phyloP scores from a whole-genome alignment of 2,797 vertebrate species.

The Danionella dracula region DNA sequence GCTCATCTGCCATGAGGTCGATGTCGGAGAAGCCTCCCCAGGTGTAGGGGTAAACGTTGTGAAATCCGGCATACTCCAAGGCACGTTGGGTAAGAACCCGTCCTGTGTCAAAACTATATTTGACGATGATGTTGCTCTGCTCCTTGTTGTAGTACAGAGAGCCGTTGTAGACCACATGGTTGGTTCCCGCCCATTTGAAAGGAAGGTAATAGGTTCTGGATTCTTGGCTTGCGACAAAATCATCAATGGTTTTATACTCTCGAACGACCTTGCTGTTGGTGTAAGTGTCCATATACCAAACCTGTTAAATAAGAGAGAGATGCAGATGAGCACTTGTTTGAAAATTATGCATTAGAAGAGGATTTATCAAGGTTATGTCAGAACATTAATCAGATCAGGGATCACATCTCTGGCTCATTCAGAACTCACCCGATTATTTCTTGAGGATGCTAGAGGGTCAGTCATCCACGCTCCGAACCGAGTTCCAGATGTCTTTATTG shows the following conservation, averaged over 20 bases:
- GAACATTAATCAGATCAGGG: background rate
- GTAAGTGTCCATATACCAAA: slow-evolving; percentile 99
- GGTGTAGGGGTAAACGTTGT: slow-evolving; percentile 95
- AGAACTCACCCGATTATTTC: slow-evolving; percentile 87
- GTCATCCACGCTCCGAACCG: slow-evolving; percentile 99
- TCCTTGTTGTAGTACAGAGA: slow-evolving; percentile 99
- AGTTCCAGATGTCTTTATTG: slow-evolving; percentile 97
- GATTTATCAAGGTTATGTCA: background rate
- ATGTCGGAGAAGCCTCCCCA: slow-evolving; percentile 98
- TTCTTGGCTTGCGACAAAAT: slow-evolving; percentile 87
- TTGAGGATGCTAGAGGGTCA: slow-evolving; percentile 85
- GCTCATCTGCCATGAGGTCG: slow-evolving; percentile 95
- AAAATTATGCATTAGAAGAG: background rate
- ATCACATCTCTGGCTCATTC: slow-evolving; percentile 3
- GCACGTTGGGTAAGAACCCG: slow-evolving; percentile 86
- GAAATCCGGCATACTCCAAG: slow-evolving; percentile 92
- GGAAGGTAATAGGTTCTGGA: slow-evolving; percentile 95
- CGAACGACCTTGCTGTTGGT: slow-evolving; percentile 96
- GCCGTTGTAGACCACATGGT: slow-evolving; percentile 94
- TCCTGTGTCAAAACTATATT: slow-evolving; percentile 91
- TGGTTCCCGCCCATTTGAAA: slow-evolving; percentile 97
- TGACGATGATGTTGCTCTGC: slow-evolving; percentile 97
- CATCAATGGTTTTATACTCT: slow-evolving; percentile 87
- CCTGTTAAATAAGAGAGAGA: slow-evolving; percentile 61
- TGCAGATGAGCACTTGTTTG: background rate